Percentiles rank a stretch among this genome's conserved stretches.
Evolutionary conservation across 2,797 vertebrate genomes (phyloP).

Genomic region (Sitta carolinensis): DNA sequence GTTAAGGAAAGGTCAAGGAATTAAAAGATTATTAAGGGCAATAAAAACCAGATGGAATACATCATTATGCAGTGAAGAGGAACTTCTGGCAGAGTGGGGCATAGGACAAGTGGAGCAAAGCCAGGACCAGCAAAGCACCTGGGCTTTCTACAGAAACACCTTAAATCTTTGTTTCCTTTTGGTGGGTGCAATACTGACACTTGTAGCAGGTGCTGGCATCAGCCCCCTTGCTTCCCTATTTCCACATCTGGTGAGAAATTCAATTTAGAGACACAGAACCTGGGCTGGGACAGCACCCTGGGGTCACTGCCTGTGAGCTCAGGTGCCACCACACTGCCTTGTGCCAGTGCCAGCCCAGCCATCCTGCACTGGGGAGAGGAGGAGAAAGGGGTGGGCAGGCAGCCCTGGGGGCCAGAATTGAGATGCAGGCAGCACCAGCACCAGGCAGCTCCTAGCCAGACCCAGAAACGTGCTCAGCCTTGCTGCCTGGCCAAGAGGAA

Average conservation of each 20-base stretch:
- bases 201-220: not conserved
- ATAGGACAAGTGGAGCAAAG: not conserved
- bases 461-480: not conserved
- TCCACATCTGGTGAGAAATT: not conserved
- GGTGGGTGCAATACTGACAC: not conserved
- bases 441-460: not conserved
- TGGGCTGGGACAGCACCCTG: not conserved
- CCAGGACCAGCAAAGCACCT: not conserved
- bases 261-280: accelerated
- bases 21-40: constrained; percentile 32
- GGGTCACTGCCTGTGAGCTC: not conserved
- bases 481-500: not conserved
- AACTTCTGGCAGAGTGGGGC: not conserved
- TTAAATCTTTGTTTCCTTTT: not conserved
- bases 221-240: not conserved
- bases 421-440: not conserved
- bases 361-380: accelerated
- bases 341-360: too few species aligned
- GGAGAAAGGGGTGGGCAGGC: not conserved
- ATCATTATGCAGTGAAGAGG: not conserved
- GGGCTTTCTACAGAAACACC: not conserved
- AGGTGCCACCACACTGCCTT: accelerated
- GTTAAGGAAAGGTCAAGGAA: constrained; percentile 48
- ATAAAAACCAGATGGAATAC: not conserved
- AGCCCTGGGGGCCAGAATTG: not conserved